Conservation (phyloP, 2,113 vertebrate species). For the Epinephelus cyanopodus region DNA sequence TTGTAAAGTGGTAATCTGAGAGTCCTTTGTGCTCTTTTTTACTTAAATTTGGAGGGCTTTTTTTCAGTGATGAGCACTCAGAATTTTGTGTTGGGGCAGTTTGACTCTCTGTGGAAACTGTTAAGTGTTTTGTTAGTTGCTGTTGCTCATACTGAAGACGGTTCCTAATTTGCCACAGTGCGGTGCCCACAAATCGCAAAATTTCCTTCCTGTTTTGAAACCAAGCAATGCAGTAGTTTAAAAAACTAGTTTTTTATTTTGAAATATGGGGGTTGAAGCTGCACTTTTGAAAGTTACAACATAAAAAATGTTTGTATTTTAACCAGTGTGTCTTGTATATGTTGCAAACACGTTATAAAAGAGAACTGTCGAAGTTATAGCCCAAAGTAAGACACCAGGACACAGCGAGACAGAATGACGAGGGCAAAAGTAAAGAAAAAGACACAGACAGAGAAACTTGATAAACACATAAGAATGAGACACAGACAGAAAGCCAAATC, state of each 20-base stretch:
- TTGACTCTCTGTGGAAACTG: not conserved
- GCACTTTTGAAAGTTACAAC: not conserved
- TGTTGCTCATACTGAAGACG: not conserved
- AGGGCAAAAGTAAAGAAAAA: not conserved
- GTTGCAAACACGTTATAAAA: not conserved
- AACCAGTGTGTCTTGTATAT: not conserved
- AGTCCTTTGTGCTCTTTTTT: not conserved
- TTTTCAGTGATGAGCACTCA: not conserved
- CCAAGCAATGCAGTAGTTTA: not conserved
- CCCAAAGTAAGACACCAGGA: not conserved
- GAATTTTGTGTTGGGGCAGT: not conserved
- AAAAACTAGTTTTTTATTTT: not conserved
- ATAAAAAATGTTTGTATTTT: not conserved
- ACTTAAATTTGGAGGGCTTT: conserved; percentile 6
- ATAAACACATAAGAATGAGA: not conserved
- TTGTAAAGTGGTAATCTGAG: conserved; percentile 14
- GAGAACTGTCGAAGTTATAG: not conserved
- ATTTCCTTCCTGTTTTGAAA: conserved; percentile 43
- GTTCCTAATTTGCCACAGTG: conserved; percentile 22
- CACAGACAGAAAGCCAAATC: conserved; percentile 3
- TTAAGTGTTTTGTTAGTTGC: not conserved
- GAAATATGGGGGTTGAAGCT: not conserved
- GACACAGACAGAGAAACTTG: not conserved
- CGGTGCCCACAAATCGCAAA: not conserved
- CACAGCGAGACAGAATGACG: not conserved